Percentiles rank a stretch among this genome's conserved stretches.
These are phyloP conservation scores for Synergus gifuensis DNA, from an alignment of 2,888 invertebrate genomes.

Conservation along the genomic window DNA sequence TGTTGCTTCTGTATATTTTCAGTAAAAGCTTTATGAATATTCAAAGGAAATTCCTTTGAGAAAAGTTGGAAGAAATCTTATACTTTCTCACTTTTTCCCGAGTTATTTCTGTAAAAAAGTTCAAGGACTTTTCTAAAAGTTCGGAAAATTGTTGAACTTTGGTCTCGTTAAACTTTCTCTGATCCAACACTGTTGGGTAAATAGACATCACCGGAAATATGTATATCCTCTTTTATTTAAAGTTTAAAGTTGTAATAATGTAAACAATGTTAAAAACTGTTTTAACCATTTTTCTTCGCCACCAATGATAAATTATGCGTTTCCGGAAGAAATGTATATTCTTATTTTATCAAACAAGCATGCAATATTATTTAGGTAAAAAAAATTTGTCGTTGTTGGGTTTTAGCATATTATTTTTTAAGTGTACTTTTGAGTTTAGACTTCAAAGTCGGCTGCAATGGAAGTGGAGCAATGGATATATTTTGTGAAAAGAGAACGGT, in stretches of 20 bases:
- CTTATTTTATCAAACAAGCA: not conserved
- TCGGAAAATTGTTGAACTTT: not conserved
- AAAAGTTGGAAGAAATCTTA: not conserved
- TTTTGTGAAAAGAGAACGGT: conserved; percentile 7
- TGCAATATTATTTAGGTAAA: not conserved
- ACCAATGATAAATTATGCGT: not conserved
- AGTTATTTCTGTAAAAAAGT: conserved; percentile 12
- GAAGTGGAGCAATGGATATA: conserved; percentile 32
- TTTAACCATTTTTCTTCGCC: not conserved
- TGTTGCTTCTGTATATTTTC: not conserved
- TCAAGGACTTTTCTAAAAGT: not conserved
- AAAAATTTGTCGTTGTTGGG: not conserved
- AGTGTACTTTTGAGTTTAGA: not conserved
- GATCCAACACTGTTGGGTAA: not conserved
- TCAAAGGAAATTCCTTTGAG: not conserved
- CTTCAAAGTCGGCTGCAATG: conserved; percentile 21
- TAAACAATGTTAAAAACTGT: not conserved
- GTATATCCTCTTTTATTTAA: not conserved
- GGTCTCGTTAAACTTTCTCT: not conserved
- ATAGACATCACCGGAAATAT: not conserved
- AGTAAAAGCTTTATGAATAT: not conserved
- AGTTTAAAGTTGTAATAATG: not conserved
- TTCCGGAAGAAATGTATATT: not conserved
- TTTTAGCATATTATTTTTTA: not conserved
- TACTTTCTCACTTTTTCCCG: conserved; percentile 5